phyloP scores from a whole-genome alignment of 2,888 invertebrate species.

The Hartigia nigra region DNA sequence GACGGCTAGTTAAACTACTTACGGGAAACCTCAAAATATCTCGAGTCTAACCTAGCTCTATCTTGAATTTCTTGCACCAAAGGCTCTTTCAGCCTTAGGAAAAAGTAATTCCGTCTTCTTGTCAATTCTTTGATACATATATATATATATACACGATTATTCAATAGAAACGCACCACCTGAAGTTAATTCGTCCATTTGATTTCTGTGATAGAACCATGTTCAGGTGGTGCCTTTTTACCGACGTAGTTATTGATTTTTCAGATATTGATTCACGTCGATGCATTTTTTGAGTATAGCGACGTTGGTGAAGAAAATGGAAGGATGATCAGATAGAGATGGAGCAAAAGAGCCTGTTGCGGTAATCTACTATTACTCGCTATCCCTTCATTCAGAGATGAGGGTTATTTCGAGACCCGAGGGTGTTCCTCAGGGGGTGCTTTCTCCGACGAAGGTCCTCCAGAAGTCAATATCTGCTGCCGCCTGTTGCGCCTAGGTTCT shows the following conservation, averaged over 20 bases:
- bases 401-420: constrained; percentile 1
- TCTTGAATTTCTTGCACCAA: neutral
- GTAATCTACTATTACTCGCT: constrained; percentile 5
- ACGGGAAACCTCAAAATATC: neutral
- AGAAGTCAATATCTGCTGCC: constrained; percentile 5
- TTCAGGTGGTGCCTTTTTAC: too few species aligned
- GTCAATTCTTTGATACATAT: neutral
- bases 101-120: neutral
- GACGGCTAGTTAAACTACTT: neutral
- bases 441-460: neutral
- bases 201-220: too few species aligned
- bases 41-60: neutral
- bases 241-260: neutral
- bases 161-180: too few species aligned
- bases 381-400: neutral
- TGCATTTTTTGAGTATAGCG: neutral
- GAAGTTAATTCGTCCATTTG: too few species aligned
- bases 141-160: too few species aligned
- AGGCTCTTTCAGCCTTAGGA: neutral
- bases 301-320: too few species aligned
- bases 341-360: neutral
- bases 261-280: neutral
- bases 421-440: neutral
- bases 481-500: constrained; percentile 1
- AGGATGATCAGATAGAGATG: neutral